phyloP scores from a whole-genome alignment of 2,113 vertebrate species.

The Odontophorus gujanensis region DNA sequence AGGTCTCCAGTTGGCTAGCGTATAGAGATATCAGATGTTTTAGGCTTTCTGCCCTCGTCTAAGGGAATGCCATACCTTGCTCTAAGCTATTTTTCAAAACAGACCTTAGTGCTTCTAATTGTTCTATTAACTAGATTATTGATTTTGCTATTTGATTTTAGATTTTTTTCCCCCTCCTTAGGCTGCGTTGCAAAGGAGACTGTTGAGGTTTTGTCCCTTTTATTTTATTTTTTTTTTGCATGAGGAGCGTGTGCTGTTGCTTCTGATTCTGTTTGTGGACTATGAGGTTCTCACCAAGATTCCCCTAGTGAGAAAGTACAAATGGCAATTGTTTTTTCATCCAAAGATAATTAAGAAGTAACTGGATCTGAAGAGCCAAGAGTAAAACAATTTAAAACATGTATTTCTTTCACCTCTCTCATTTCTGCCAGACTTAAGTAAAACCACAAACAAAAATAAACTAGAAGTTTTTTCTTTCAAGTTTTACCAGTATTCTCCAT shows the following conservation, averaged over 20 bases:
- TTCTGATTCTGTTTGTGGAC: not conserved
- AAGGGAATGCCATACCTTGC: not conserved
- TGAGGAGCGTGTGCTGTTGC: not conserved
- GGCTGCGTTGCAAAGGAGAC: not conserved
- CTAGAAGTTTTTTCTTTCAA: not conserved
- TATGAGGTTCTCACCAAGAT: not conserved
- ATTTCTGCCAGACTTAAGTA: not conserved
- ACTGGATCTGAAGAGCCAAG: not conserved
- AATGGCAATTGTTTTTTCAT: not conserved
- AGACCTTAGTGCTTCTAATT: not conserved
- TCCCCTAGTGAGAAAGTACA: not conserved
- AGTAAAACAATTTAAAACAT: not conserved
- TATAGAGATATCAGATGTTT: not conserved
- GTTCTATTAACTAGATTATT: not conserved
- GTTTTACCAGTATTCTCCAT: too few relatives aligned
- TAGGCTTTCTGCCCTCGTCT: not conserved
- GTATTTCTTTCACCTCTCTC: not conserved
- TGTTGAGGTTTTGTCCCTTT: not conserved
- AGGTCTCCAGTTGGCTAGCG: not conserved
- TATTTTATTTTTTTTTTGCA: not conserved
- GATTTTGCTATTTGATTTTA: not conserved
- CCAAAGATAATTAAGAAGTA: not conserved
- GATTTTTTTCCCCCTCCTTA: not conserved
- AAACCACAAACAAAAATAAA: not conserved
- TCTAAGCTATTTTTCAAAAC: not conserved